Evolutionary conservation across 2,888 invertebrate species (phyloP), one percentile per base, ranked within the genome.

Genomic region (Meta bourneti): DNA sequence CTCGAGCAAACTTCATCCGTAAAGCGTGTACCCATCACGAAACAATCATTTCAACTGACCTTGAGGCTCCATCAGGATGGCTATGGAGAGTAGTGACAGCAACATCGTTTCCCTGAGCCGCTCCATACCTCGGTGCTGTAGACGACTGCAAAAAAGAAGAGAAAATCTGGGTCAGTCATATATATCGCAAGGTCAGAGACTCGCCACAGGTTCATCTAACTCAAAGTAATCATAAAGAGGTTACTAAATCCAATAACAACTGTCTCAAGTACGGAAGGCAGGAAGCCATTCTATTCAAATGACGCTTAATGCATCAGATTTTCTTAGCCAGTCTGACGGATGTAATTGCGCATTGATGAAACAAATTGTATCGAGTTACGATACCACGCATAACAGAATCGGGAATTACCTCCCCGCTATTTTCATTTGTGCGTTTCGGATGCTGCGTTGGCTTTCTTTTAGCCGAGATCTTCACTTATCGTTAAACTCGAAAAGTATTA

Each of bases 91-190:
- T 49, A 85, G 69, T 19, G 77, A 54, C 75, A 77, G 75, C 85
- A 85, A 48, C 34, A 34, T 34, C 34, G 34, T 34, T 34, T 34
- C 34, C 34, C 4, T 34, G 34, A 34, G 34, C 1, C 34, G 80
- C 80, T 88, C 80, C 88, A 88, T 88, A 52, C 86, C 86, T 78
- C 52, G 34, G 51, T 71, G 72, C 80, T 16, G 61, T 61, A 80
- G 88, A 80, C 88, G 70, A 34, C 80, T 84, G 75, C 19, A 20
- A 61, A 82, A 82, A 86, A 80, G 48, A 79, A 78, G 49, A 84
- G 48, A 51, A 88, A 61, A 80, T 80, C 51, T 88, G 49, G 88
- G 80, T 88, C 88, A 88, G 72, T 80, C 88, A 74, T 86, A 61
- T 16, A 61, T 11, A 61, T 61, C 6, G 72, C 69, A 80, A 72